Base-by-base conservation (phyloP, 2,113 vertebrate species). In the Cathartes aura region DNA sequence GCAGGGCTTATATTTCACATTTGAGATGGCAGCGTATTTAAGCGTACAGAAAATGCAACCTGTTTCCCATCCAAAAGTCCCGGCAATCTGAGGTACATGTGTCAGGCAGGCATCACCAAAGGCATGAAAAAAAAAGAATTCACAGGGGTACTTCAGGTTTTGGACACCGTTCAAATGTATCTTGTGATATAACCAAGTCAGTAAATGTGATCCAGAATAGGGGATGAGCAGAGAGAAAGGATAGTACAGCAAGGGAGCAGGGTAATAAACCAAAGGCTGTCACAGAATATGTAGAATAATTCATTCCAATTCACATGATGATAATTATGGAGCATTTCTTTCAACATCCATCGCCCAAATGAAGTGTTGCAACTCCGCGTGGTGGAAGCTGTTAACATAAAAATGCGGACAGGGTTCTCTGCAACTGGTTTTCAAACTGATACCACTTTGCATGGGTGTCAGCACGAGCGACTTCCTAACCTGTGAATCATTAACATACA, bases 301-400 rank as follows among this genome's bases (percentile, higher is more conserved):
- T 71, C 19, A 29, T 81, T 72, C 60, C 53, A 40, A 2, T 94
- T 88, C 82, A 87, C 83, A 52, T 9, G 3, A 14, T 48, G 38
- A 23, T 88, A 81, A 95, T 96, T 91, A 78, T 2, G 21, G 72
- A 83, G 68, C 50, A 27, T 85, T 88, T 88, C 67, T 88, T 90
- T 66, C 71, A 92, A 84, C 76, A 89, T n/a, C 88, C 75, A 6
- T 95, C 5, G 8, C 80, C 80, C 76, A 63, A 59, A 72, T 29
- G 34, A 64, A 93, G 82, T 36, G 22, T 64, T 87, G 72, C 78
- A 71, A 26, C 84, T 84, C 68, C 0, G 0, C 29, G 17, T 81
- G 75, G 59, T 88, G 76, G 73, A 87, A 89, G 68, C 8, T 89
- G 82, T 92, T 97, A 93, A 55, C 92, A 91, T 91, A 91, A 95